Evolutionary conservation across 2,113 vertebrate genomes (phyloP).

Genomic region (Mesoclemmys tuberculata): DNA sequence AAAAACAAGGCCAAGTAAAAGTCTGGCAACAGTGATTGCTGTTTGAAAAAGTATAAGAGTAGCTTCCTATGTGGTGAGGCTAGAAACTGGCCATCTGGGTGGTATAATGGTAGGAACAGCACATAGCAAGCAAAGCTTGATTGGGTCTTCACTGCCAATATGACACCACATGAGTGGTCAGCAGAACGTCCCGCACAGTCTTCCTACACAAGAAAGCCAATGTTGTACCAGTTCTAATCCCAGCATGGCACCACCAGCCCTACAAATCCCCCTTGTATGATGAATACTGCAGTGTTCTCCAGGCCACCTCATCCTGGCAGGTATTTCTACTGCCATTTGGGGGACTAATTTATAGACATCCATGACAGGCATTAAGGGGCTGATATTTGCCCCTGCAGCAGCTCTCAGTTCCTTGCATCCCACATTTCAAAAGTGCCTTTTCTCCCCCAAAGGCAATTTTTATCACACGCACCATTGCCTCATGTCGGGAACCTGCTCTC

Average conservation of each 20-base stretch:
- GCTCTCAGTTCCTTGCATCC: background rate
- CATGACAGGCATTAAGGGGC: background rate
- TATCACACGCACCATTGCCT: background rate
- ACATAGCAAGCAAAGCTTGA: no score
- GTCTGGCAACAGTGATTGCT: background rate
- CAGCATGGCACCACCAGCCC: accelerated
- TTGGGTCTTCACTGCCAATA: background rate
- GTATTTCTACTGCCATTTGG: background rate
- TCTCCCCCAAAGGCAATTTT: background rate
- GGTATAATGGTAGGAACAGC: accelerated
- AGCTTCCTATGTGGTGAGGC: background rate
- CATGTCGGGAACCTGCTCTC: background rate
- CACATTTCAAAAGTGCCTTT: background rate
- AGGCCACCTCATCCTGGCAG: background rate
- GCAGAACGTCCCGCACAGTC: background rate
- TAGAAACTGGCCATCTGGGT: background rate
- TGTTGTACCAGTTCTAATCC: background rate
- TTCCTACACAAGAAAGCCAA: background rate
- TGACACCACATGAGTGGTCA: background rate
- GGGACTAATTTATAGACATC: background rate
- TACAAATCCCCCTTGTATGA: no score
- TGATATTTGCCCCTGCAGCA: background rate
- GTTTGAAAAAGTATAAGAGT: background rate
- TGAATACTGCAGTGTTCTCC: background rate
- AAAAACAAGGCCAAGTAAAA: slow-evolving; percentile 10